A percentile compares a stretch with the other conserved stretches of the same genome.
Evolutionary conservation across 2,113 vertebrate genomes (phyloP).

Genomic region (Oncorhynchus nerka): DNA sequence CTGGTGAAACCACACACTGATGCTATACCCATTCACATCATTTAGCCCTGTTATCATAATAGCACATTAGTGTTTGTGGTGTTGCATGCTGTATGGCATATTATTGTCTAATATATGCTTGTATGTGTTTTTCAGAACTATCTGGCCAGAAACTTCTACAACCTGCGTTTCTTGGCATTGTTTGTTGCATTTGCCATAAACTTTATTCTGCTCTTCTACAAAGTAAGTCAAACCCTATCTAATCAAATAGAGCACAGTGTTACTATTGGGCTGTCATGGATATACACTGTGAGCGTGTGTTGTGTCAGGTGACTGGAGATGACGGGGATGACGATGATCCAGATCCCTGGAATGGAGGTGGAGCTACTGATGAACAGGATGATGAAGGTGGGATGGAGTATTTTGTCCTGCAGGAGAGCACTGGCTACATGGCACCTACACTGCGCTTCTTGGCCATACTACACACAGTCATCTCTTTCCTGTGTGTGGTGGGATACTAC

Average conservation of each 20-base stretch:
- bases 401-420: conserved; percentile 95
- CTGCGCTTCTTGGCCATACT: conserved; percentile 87
- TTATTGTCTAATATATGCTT: too few relatives aligned
- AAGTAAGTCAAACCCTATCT: conserved; percentile 75
- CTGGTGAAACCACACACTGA: conserved; percentile 74
- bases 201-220: conserved; percentile 98
- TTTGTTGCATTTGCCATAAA: conserved; percentile 98
- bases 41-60: too few relatives aligned
- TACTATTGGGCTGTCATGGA: neutral
- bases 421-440: conserved; percentile 95
- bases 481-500: conserved; percentile 96
- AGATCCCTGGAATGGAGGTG: conserved; percentile 85
- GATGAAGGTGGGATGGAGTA: conserved; percentile 89
- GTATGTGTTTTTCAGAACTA: conserved; percentile 79
- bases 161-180: conserved; percentile 92
- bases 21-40: neutral
- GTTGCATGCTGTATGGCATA: too few relatives aligned
- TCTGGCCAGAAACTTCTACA: conserved; percentile 98
- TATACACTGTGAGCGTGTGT: neutral
- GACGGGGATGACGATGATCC: conserved; percentile 80
- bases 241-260: too few relatives aligned
- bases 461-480: conserved; percentile 93
- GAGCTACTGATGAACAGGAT: conserved; percentile 73
- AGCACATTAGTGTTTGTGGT: too few relatives aligned
- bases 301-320: conserved; percentile 88